Evolutionary conservation across 2,888 invertebrate genomes (phyloP).

Genomic region (Taenaris catops): DNA sequence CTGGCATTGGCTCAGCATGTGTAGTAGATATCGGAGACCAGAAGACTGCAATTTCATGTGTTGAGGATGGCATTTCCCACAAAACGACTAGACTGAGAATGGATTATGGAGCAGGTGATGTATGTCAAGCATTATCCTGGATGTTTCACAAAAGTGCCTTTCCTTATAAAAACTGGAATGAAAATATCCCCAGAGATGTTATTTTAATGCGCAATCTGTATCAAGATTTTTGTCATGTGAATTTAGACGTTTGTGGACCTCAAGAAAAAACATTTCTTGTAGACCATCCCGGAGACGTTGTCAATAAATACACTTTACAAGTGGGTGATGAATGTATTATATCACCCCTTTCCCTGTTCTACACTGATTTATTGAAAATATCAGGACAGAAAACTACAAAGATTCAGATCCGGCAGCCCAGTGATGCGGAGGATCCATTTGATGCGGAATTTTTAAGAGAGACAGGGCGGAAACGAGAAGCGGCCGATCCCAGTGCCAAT

Average conservation of each 20-base stretch:
- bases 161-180: conserved; percentile 91
- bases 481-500: conserved; percentile 57
- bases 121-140: conserved; percentile 94
- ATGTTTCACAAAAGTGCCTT: conserved; percentile 94
- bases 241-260: conserved; percentile 93
- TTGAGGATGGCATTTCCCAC: conserved; percentile 97
- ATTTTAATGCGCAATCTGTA: conserved; percentile 90
- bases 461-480: conserved; percentile 83
- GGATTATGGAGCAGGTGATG: conserved; percentile 95
- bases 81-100: conserved; percentile 90
- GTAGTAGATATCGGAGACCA: conserved; percentile 97
- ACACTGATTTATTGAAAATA: conserved; percentile 92
- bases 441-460: conserved; percentile 95
- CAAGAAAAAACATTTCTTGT: conserved; percentile 90
- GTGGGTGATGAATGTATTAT: conserved; percentile 96
- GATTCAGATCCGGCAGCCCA: conserved; percentile 84
- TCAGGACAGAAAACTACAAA: conserved; percentile 88
- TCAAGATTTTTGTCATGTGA: conserved; percentile 94
- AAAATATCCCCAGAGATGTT: conserved; percentile 87
- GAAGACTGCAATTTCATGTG: conserved; percentile 97
- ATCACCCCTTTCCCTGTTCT: conserved; percentile 93
- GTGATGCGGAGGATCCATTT: conserved; percentile 95
- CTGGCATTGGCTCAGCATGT: conserved; percentile 87
- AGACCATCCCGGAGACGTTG: conserved; percentile 84
- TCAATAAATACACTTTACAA: conserved; percentile 87